Evolutionary conservation across 1,140 invertebrate genomes (phyloP).

Genomic region (Tribolium madens): DNA sequence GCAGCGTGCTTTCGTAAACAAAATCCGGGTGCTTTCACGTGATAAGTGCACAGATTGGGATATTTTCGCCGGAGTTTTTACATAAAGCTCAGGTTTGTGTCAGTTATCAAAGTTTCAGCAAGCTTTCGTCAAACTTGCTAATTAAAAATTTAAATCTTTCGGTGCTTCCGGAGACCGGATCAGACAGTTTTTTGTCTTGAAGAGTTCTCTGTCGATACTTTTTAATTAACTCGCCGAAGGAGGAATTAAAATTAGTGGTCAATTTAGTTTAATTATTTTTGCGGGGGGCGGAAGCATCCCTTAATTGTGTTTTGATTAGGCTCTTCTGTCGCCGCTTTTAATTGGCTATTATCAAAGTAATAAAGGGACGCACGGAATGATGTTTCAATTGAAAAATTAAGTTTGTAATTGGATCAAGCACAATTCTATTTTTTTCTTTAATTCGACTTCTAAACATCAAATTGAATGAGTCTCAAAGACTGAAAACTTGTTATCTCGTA

Average conservation of each 20-base stretch:
- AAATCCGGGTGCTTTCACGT: neutral
- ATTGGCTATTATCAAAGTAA: neutral
- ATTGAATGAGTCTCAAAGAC: constrained; percentile 7
- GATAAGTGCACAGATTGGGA: constrained; percentile 27
- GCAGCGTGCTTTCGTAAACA: constrained; percentile 19
- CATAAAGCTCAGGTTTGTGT: neutral
- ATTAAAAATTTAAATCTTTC: constrained; percentile 24
- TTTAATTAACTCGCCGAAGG: constrained; percentile 12
- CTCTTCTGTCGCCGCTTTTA: neutral
- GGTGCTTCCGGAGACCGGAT: constrained; percentile 1
- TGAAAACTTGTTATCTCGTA: constrained; percentile 17
- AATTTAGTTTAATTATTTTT: constrained; percentile 33
- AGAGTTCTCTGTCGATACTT: neutral
- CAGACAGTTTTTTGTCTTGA: constrained; percentile 3
- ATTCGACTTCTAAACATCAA: neutral
- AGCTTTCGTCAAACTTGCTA: constrained; percentile 6
- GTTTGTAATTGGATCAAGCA: constrained; percentile 50
- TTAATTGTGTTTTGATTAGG: constrained; percentile 36
- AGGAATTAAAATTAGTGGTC: constrained; percentile 24
- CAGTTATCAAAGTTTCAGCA: constrained; percentile 18
- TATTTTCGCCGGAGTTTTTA: constrained; percentile 1
- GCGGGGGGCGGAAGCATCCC: constrained; percentile 3
- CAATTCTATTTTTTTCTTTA: constrained; percentile 21
- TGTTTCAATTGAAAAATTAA: constrained; percentile 52
- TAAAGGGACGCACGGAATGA: constrained; percentile 27